These are phyloP conservation scores for Acrocephalus kingi DNA, from an alignment of 2,113 vertebrate species.

Conservation along the genomic window DNA sequence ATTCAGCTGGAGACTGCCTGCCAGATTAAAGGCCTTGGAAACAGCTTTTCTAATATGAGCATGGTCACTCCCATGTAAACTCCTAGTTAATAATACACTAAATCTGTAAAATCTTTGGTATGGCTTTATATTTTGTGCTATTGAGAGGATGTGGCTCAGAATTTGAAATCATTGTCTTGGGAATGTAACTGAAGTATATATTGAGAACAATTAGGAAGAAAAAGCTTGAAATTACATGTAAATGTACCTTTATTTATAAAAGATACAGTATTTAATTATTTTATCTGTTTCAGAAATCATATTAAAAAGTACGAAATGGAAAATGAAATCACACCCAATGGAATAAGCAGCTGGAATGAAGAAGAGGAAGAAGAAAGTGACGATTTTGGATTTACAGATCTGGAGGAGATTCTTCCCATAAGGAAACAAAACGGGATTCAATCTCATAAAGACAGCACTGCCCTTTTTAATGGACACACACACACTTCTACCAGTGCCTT, in stretches of 20 bases:
- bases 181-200: not conserved
- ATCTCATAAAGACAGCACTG: constrained; percentile 65
- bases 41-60: not conserved
- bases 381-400: constrained; percentile 51
- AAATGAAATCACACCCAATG: constrained; percentile 76
- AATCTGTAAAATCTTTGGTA: not conserved
- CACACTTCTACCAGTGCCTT: constrained; percentile 91
- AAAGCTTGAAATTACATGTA: constrained; percentile 9
- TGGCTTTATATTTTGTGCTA: not conserved
- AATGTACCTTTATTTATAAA: not conserved
- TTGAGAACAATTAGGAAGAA: not conserved
- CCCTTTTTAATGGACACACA: constrained; percentile 84
- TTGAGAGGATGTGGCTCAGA: not conserved
- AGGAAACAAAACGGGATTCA: constrained; percentile 69
- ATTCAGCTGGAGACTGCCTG: not conserved
- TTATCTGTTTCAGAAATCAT: constrained; percentile 82
- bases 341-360: constrained; percentile 76
- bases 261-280: not conserved
- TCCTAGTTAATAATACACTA: not conserved
- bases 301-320: constrained; percentile 72
- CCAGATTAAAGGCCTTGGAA: not conserved
- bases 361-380: constrained; percentile 60
- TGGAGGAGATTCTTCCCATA: constrained; percentile 65
- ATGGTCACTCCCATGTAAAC: not conserved
- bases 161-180: not conserved